Conservation (phyloP, 2,888 invertebrate genomes). For the Dasysyrphus albostriatus region DNA sequence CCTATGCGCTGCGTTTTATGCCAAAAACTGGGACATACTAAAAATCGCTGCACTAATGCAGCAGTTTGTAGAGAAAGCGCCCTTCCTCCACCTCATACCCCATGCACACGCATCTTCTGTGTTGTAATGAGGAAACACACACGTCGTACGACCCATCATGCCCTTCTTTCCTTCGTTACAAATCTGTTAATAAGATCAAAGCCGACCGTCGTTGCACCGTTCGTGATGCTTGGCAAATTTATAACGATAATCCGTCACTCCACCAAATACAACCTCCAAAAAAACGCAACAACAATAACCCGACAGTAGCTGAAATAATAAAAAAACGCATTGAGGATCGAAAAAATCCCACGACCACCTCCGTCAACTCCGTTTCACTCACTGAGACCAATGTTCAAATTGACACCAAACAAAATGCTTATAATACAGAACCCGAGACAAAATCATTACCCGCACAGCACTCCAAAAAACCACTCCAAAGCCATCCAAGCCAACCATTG, state of each 20-base stretch:
- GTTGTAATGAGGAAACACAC: slow-evolving; percentile 39
- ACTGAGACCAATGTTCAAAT: not conserved
- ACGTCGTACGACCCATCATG: slow-evolving; percentile 16
- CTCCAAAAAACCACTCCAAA: not conserved
- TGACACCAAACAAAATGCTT: no score
- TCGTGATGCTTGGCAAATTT: slow-evolving; percentile 32
- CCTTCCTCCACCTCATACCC: slow-evolving; percentile 23
- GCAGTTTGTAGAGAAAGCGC: slow-evolving; percentile 25
- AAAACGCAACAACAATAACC: not conserved
- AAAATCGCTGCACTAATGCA: not conserved
- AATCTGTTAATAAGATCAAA: slow-evolving; percentile 41
- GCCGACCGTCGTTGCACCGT: slow-evolving; percentile 13
- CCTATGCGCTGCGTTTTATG: slow-evolving; percentile 41
- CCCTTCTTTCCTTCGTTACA: slow-evolving; percentile 22
- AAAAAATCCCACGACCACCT: not conserved
- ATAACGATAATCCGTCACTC: slow-evolving; percentile 24
- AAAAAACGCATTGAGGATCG: slow-evolving; percentile 5
- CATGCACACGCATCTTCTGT: slow-evolving; percentile 28
- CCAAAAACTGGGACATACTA: slow-evolving; percentile 11
- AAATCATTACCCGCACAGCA: not conserved
- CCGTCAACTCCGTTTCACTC: not conserved
- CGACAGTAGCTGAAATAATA: not conserved
- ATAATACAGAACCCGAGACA: not conserved
- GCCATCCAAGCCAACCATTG: not conserved
- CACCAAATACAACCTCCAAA: slow-evolving; percentile 9